phyloP scores from a whole-genome alignment of 2,888 invertebrate genomes.

The Heliconius hortense region DNA sequence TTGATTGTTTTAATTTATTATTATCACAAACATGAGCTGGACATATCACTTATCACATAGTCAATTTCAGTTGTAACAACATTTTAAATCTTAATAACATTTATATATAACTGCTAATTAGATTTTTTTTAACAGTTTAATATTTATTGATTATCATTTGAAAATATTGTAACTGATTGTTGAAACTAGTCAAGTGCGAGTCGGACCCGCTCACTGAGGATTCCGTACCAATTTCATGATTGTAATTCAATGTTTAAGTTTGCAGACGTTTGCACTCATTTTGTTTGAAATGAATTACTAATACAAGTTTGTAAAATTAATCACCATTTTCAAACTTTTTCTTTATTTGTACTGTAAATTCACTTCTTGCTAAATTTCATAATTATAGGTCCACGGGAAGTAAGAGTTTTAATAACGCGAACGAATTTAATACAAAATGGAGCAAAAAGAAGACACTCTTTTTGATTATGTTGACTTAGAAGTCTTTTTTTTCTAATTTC shows the following conservation, averaged over 20 bases:
- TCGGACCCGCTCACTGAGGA: neutral
- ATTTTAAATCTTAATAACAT: neutral
- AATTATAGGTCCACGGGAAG: too few species aligned
- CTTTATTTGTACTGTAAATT: too few species aligned
- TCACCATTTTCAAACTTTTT: too few species aligned
- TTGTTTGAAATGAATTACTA: neutral
- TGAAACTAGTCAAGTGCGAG: neutral
- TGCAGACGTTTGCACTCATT: too few species aligned
- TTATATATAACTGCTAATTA: neutral
- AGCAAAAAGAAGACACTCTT: too few species aligned
- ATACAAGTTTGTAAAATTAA: too few species aligned
- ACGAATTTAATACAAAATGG: too few species aligned
- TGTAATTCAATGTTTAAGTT: neutral
- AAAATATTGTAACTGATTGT: neutral
- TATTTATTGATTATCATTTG: neutral
- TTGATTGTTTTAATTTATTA: neutral
- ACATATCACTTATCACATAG: constrained; percentile 3
- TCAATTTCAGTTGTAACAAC: neutral
- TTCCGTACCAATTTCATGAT: neutral
- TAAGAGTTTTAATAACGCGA: too few species aligned
- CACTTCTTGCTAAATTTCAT: too few species aligned
- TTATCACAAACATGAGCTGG: neutral
- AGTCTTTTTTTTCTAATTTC: too few species aligned
- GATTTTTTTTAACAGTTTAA: neutral
- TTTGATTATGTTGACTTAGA: too few species aligned